phyloP scores from a whole-genome alignment of 2,888 invertebrate genomes.

The Meiosimyza platycephala region DNA sequence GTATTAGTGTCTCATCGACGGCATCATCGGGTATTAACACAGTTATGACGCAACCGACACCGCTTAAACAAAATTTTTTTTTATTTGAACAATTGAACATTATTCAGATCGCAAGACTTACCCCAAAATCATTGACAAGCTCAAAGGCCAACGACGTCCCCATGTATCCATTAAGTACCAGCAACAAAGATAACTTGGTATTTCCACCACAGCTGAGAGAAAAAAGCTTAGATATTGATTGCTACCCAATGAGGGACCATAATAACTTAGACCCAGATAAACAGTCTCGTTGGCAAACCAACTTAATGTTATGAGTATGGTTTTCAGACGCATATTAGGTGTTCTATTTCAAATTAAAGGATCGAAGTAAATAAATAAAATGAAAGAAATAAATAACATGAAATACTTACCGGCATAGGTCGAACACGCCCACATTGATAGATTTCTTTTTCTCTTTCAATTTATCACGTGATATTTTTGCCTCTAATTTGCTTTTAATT shows the following conservation, averaged over 20 bases:
- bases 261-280: conserved; percentile 91
- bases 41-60: conserved; percentile 85
- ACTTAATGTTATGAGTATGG: conserved; percentile 84
- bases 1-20: conserved; percentile 76
- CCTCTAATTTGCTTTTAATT: conserved; percentile 78
- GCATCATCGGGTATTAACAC: conserved; percentile 85
- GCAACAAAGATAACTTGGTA: conserved; percentile 88
- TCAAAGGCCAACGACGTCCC: conserved; percentile 89
- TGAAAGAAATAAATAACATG: neutral
- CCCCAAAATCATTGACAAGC: conserved; percentile 85
- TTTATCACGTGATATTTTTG: conserved; percentile 76
- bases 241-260: conserved; percentile 87
- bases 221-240: conserved; percentile 92
- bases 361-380: neutral
- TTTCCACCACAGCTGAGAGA: conserved; percentile 86
- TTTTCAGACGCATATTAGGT: conserved; percentile 90
- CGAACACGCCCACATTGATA: conserved; percentile 65
- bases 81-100: too few relatives aligned
- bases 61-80: conserved; percentile 72
- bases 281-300: conserved; percentile 95
- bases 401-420: conserved; percentile 61
- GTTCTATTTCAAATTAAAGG: conserved; percentile 68
- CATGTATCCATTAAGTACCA: conserved; percentile 91
- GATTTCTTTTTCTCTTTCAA: conserved; percentile 71
- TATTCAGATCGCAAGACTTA: conserved; percentile 67